These are phyloP conservation scores for Merluccius polli DNA, from an alignment of 2,797 vertebrate genomes.

Conservation along the genomic window DNA sequence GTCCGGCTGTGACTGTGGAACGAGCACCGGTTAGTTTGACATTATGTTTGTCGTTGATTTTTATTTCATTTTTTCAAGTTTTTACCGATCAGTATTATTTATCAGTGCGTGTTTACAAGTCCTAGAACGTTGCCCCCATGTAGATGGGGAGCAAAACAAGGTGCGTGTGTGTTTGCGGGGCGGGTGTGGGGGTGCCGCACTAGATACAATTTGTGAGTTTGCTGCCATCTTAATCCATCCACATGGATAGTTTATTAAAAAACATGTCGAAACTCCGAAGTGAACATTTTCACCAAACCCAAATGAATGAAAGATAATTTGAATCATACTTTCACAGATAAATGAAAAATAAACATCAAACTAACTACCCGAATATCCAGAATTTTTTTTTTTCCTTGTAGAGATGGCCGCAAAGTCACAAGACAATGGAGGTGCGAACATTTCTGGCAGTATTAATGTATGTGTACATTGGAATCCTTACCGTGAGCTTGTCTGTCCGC, in stretches of 20 bases:
- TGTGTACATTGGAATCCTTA: background rate
- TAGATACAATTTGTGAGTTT: background rate
- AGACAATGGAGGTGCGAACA: no score
- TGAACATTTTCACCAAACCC: background rate
- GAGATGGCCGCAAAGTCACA: background rate
- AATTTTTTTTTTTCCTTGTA: background rate
- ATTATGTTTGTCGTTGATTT: constrained; percentile 8
- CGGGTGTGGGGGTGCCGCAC: no score
- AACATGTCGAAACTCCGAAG: background rate
- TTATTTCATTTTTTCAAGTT: constrained; percentile 6
- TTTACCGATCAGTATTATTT: constrained; percentile 39
- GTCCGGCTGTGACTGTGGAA: no score
- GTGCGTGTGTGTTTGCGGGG: background rate
- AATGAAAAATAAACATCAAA: background rate
- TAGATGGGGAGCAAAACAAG: background rate
- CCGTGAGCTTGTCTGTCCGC: background rate
- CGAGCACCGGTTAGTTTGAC: background rate
- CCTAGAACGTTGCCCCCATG: background rate
- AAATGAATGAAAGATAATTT: background rate
- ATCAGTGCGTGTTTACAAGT: constrained; percentile 40
- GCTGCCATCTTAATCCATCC: background rate
- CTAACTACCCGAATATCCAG: background rate
- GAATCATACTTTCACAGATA: background rate
- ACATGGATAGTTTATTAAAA: background rate
- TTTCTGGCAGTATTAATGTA: background rate